Base-by-base conservation (phyloP, 2,113 vertebrate genomes). In the Pygoscelis adeliae region DNA sequence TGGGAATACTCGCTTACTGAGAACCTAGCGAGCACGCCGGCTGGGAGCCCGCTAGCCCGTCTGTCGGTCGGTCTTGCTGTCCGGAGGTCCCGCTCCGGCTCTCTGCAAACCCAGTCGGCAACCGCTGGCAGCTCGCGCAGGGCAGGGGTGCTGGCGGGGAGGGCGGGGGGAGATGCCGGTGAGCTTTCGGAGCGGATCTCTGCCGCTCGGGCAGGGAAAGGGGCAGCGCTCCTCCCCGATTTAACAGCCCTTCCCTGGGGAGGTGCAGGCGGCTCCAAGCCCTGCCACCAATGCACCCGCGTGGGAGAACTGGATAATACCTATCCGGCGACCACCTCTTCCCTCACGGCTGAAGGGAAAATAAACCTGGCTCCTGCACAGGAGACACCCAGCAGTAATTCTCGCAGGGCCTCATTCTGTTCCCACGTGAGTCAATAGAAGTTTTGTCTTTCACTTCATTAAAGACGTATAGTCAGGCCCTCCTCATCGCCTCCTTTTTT, bases 291-390 rank as follows among this genome's bases (percentile, higher is more conserved):
- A 5, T 4, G 47, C 21, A 21, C 9, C 6, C 56, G 13, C 44
- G 2, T 20, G 27, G 52, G 40, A 42, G 16, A 47, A 29, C 1
- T 3, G 22, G 27, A 4, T 13, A 17, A 4, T 2, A 0, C 1
- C 10, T 11, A 1, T 29, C 20, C 9, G 40, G 46, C 16, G 10
- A 27, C 52, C 62, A 3, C 14, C 63, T 66, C 19, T 23, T 53
- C 40, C 50, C 26, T 20, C 36, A 15, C 8, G 52, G 40, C 46
- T 71, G 61, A 36, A 53, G 11, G 61, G 12, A 17, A 81, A 91
- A 52, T 5, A 5, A 56, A 65, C 10, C 20, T 38, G 53, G 38
- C 5, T 40, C 6, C 47, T 25, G 62, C 29, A 5, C 59, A 5
- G 25, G 36, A 29, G 32, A 40, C 21, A n/a, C 42, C 46, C 44